phyloP scores from a whole-genome alignment of 1,140 invertebrate genomes.

The Scaptomyza pallida region DNA sequence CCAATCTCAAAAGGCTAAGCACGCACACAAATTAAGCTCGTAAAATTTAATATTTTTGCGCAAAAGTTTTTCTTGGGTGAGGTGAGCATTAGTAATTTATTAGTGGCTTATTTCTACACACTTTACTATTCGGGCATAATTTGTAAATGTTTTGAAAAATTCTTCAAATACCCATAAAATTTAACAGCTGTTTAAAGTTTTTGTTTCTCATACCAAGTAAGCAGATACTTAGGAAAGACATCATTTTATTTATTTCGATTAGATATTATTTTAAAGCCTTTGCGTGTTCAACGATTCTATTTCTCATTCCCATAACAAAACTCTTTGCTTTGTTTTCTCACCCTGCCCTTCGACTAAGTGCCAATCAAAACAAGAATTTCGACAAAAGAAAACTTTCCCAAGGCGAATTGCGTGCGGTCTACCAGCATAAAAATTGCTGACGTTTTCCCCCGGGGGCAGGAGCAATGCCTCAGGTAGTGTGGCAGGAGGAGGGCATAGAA shows the following conservation, averaged over 20 bases:
- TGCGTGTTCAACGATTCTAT: constrained; percentile 23
- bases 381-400: constrained; percentile 78
- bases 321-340: constrained; percentile 47
- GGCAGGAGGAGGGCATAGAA: constrained; percentile 14
- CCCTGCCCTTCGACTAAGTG: constrained; percentile 61
- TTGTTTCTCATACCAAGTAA: constrained; percentile 12
- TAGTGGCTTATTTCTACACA: constrained; percentile 29
- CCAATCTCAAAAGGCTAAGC: constrained; percentile 40
- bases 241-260: no score
- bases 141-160: constrained; percentile 40
- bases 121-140: constrained; percentile 49
- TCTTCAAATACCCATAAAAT: constrained; percentile 54
- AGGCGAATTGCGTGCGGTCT: constrained; percentile 73
- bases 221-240: no score
- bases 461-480: constrained; percentile 47
- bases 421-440: constrained; percentile 82
- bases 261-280: neutral
- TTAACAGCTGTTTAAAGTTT: constrained; percentile 59
- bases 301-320: constrained; percentile 57
- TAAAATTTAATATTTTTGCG: constrained; percentile 80
- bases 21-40: constrained; percentile 79
- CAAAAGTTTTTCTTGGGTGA: constrained; percentile 56
- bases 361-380: constrained; percentile 74
- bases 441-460: constrained; percentile 39
- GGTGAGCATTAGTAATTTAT: constrained; percentile 69